Percentiles rank a stretch among this genome's conserved stretches.
Evolutionary conservation across 1,140 invertebrate species (phyloP).

Genomic region (Ptiloglossa arizonensis): DNA sequence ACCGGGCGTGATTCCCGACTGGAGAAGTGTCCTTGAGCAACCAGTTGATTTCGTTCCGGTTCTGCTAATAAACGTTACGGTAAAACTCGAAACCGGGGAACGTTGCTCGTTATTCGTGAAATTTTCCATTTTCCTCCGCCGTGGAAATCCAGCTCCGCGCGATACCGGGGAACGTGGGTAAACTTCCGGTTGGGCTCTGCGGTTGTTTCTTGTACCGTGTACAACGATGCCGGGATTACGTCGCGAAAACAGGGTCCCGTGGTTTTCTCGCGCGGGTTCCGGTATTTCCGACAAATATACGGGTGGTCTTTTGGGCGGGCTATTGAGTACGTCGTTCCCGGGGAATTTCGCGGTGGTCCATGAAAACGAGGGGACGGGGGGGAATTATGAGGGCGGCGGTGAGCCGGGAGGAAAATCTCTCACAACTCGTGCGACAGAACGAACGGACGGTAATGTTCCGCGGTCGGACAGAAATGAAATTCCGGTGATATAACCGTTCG

Average conservation of each 20-base stretch:
- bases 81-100: no score
- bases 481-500: constrained; percentile 78
- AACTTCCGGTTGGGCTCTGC: no score
- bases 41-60: no score
- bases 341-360: constrained; percentile 32
- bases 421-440: constrained; percentile 60
- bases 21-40: no score
- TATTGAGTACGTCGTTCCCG: constrained; percentile 50
- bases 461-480: constrained; percentile 77
- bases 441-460: constrained; percentile 74
- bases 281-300: constrained; percentile 22
- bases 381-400: constrained; percentile 46
- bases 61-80: no score
- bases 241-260: not conserved
- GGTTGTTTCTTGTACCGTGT: no score
- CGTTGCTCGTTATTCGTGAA: no score
- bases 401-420: constrained; percentile 50
- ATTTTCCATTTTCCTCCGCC: no score
- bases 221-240: not conserved
- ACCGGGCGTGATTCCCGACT: no score
- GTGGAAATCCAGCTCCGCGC: no score
- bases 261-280: not conserved
- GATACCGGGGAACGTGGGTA: no score
- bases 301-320: constrained; percentile 21
- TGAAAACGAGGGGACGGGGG: not conserved